phyloP scores from a whole-genome alignment of 2,113 vertebrate genomes.

The Seriola dumerili region DNA sequence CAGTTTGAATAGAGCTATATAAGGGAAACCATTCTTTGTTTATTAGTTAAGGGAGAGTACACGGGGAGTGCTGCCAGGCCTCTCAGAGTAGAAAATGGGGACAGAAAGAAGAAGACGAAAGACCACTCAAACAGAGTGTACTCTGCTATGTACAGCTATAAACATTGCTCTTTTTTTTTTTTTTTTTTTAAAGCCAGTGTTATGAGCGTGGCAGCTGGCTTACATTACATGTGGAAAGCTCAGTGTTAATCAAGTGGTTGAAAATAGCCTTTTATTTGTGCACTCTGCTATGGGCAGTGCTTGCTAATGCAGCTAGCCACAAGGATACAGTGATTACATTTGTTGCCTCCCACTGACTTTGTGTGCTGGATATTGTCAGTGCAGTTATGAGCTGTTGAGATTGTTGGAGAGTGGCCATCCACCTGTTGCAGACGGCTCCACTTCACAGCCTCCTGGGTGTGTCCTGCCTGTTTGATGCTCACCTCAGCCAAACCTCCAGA shows the following conservation, averaged over 20 bases:
- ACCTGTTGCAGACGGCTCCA: slow-evolving; percentile 21
- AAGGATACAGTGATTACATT: slow-evolving; percentile 42
- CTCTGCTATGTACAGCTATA: slow-evolving; percentile 61
- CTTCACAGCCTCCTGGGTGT: neutral
- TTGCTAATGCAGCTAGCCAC: slow-evolving; percentile 45
- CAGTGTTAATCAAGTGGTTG: slow-evolving; percentile 68
- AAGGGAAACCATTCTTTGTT: slow-evolving; percentile 83
- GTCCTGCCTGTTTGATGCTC: neutral
- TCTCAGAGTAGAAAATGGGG: slow-evolving; percentile 60
- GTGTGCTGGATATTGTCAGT: slow-evolving; percentile 1
- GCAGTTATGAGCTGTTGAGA: slow-evolving; percentile 18
- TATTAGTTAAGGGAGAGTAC: slow-evolving; percentile 78
- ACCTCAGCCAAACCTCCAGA: neutral
- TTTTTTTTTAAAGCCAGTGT: slow-evolving; percentile 29
- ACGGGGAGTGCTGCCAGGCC: slow-evolving; percentile 75
- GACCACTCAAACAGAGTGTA: slow-evolving; percentile 58
- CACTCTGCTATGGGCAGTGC: slow-evolving; percentile 26
- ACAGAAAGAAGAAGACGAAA: slow-evolving; percentile 66
- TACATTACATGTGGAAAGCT: slow-evolving; percentile 66
- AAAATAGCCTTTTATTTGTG: slow-evolving; percentile 76
- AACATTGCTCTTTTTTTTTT: slow-evolving; percentile 53
- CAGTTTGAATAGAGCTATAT: slow-evolving; percentile 78
- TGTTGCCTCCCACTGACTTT: slow-evolving; percentile 16
- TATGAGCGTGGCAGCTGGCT: slow-evolving; percentile 70
- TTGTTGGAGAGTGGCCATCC: slow-evolving; percentile 5